These are phyloP conservation scores for Erythrolamprus reginae DNA, from an alignment of 2,113 vertebrate genomes.

Conservation along the genomic window DNA sequence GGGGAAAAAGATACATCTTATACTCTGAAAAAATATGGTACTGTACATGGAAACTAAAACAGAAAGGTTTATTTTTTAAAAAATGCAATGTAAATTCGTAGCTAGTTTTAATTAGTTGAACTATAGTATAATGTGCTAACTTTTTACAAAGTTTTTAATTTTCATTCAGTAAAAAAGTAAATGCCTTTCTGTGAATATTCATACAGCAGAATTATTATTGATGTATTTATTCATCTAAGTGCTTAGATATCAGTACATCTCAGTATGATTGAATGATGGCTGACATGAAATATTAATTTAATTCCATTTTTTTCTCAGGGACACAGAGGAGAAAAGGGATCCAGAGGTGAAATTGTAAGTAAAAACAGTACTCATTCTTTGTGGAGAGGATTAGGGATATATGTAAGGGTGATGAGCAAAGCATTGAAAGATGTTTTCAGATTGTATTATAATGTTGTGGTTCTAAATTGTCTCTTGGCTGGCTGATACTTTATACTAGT, in stretches of 20 bases:
- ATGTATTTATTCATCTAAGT: constrained; percentile 12
- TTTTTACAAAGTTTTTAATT: neutral
- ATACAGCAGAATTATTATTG: constrained; percentile 5
- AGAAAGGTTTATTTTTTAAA: neutral
- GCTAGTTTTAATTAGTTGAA: neutral
- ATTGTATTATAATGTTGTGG: neutral
- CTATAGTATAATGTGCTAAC: neutral
- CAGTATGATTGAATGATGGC: neutral
- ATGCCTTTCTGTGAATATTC: constrained; percentile 3
- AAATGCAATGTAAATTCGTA: neutral
- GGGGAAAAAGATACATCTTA: no score
- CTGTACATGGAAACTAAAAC: neutral
- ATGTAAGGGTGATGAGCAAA: neutral
- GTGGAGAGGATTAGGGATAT: neutral
- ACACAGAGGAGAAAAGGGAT: constrained; percentile 83
- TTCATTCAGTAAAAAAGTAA: constrained; percentile 1
- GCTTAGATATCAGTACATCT: neutral
- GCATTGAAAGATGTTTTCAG: neutral
- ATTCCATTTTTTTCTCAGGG: constrained; percentile 72
- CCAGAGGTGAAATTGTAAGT: constrained; percentile 89
- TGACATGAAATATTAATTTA: constrained; percentile 17
- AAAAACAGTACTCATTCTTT: constrained; percentile 22
- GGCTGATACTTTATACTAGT: neutral
- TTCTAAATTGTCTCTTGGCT: neutral
- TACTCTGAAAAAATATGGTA: no score